Base-by-base conservation (phyloP, 2,888 invertebrate genomes). In the Endomychus coccineus region DNA sequence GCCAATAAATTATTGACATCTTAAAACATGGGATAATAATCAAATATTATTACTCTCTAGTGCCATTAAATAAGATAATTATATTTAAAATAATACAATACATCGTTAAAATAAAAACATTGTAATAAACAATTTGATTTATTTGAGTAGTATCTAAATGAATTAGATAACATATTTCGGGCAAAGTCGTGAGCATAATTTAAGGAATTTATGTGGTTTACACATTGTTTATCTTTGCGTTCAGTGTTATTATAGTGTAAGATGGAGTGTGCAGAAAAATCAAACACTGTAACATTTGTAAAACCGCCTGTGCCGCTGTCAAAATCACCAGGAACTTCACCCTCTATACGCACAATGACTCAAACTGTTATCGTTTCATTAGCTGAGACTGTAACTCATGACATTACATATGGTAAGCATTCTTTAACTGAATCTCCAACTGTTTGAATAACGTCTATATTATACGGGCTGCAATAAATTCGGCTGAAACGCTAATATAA, bases 391-490 rank as follows among this genome's bases (percentile, higher is more conserved):
- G 69, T 74, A 61, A 73, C 71, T 40, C 73, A 73, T 58, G 68
- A 70, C 54, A 68, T 74, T 50, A 73, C 73, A 45, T 73, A 71
- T 56, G 73, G 74, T 74, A 55, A 62, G 66, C 58, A 15, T 14
- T 11, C n/a, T n/a, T n/a, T n/a, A n/a, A n/a, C n/a, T n/a, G n/a
- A n/a, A n/a, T n/a, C n/a, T n/a, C n/a, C n/a, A n/a, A n/a, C n/a
- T n/a, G n/a, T n/a, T n/a, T n/a, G n/a, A n/a, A n/a, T n/a, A n/a
- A n/a, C n/a, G n/a, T n/a, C n/a, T n/a, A n/a, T n/a, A n/a, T n/a
- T n/a, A n/a, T n/a, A n/a, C n/a, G n/a, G n/a, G n/a, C n/a, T n/a
- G n/a, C n/a, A n/a, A n/a, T n/a, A n/a, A n/a, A n/a, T n/a, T n/a
- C n/a, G n/a, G n/a, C n/a, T n/a, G n/a, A n/a, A n/a, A n/a, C n/a